phyloP scores from a whole-genome alignment of 2,113 vertebrate genomes.

The Numida meleagris region DNA sequence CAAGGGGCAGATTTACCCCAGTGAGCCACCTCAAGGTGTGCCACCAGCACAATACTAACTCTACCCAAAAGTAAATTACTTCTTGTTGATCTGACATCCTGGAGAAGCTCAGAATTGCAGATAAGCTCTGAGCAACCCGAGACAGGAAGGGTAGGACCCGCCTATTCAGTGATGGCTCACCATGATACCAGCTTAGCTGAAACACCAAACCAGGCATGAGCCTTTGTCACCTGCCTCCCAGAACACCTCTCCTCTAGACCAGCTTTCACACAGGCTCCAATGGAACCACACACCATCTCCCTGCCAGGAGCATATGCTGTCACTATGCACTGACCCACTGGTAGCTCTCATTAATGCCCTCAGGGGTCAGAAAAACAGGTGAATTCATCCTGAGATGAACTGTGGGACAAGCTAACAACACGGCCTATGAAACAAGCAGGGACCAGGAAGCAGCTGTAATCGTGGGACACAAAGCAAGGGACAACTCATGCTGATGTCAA shows the following conservation, averaged over 20 bases:
- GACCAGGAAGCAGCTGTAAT: neutral
- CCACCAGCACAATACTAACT: conserved; percentile 2
- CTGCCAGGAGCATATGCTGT: neutral
- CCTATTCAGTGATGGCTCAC: neutral
- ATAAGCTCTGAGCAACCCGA: neutral
- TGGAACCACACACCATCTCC: neutral
- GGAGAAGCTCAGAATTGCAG: neutral
- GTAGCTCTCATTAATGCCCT: neutral
- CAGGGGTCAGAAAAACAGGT: neutral
- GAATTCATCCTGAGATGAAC: neutral
- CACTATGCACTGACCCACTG: neutral
- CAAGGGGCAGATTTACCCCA: neutral
- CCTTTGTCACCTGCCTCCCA: neutral
- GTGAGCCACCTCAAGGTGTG: conserved; percentile 1
- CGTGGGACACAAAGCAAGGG: neutral
- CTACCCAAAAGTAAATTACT: neutral
- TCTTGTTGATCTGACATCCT: neutral
- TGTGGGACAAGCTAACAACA: neutral
- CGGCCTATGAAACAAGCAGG: no score
- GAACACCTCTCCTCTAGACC: neutral
- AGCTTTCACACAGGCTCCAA: rapidly evolving
- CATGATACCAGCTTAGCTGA: neutral
- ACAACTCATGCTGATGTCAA: neutral
- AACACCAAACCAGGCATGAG: neutral
- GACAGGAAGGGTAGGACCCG: neutral